Evolutionary conservation across 2,888 invertebrate species (phyloP).

Genomic region (Willowsia nigromaculata): DNA sequence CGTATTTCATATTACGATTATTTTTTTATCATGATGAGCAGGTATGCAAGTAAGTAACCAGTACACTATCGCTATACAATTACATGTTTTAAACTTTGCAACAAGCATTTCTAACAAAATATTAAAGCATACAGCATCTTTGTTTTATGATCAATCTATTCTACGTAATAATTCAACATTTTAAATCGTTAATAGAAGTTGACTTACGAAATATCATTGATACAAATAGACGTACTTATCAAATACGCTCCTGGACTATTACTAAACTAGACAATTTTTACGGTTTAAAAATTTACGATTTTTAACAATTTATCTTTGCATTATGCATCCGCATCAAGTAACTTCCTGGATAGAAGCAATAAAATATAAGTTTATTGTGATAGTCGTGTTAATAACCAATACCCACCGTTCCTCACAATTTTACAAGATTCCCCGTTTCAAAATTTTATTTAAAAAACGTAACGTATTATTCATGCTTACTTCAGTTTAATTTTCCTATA

Average conservation of each 20-base stretch:
- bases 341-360: not conserved
- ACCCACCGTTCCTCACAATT: not conserved
- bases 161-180: not conserved
- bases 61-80: constrained; percentile 9
- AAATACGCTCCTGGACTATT: not conserved
- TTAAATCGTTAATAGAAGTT: not conserved
- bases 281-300: constrained; percentile 2
- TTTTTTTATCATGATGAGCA: constrained; percentile 59
- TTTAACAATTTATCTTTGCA: not conserved
- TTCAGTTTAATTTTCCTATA: too few species aligned
- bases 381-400: not conserved
- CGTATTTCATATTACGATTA: constrained; percentile 53
- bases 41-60: constrained; percentile 62
- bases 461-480: too few species aligned
- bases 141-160: not conserved
- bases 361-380: not conserved
- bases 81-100: constrained; percentile 39
- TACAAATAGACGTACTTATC: not conserved
- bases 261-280: not conserved
- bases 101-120: constrained; percentile 59
- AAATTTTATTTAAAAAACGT: too few species aligned
- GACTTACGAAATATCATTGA: not conserved
- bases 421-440: not conserved
- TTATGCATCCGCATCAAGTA: not conserved
- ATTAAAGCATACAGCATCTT: constrained; percentile 48